Evolutionary conservation across 2,797 vertebrate genomes (phyloP), one percentile per base, ranked within the genome.

Genomic region (Pipistrellus kuhlii): DNA sequence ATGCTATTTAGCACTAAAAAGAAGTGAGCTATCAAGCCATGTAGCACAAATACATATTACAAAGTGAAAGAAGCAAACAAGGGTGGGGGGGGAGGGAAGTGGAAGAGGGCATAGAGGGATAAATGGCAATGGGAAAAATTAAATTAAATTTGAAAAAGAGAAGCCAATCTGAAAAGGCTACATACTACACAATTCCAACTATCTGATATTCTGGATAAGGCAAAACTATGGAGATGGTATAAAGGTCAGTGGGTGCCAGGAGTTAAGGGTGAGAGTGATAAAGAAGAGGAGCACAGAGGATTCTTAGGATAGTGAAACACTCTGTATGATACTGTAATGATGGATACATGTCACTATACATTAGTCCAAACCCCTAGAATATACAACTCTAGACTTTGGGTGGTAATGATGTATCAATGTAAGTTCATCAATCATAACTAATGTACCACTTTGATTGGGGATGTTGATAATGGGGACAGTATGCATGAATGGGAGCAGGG

Each of bases 21-120:
- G 59, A 85, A 88, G 71, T 2, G 44, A 35, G n/a, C 21, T 76
- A 35, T 35, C 35, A 64, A 41, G 32, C n/a, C n/a, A 77, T 41
- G n/a, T 77, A 5, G n/a, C 48, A 51, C 6, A 46, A 85, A 89
- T 11, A 6, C 18, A 68, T 84, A 59, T 73, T 48, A 32, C 20
- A 62, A 88, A 91, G 35, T 69, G 69, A 91, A 78, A 86, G 30
- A 73, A 86, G 71, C 48, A 32, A 82, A 32, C 88, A 1, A 25
- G 13, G 59, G 21, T 8, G 2, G 53, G 27, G 57, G 27, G 21
- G 27, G 57, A 66, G 15, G n/a, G 64, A 32, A 18, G 64, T 32
- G 8, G n/a, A 32, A 66, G 64, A 32, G 64, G n/a, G 64, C 17
- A 66, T 20, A 66, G 17, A 66, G n/a, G n/a, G n/a, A 32, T 66